A percentile compares a stretch with the other conserved stretches of the same genome.
Conservation (phyloP, 2,888 invertebrate species). For the Ichneumon xanthorius region DNA sequence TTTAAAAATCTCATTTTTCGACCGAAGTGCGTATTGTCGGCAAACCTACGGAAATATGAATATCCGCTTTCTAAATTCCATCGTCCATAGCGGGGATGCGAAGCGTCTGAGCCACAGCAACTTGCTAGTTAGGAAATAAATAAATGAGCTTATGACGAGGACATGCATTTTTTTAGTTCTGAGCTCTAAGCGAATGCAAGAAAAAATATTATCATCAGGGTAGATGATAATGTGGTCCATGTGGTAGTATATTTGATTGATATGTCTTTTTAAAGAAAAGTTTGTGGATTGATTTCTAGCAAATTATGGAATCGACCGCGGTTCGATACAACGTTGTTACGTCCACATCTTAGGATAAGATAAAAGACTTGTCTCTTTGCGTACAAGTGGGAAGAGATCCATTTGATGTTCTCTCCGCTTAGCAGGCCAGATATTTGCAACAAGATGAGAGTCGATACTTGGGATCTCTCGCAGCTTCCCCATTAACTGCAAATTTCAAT, state of each 20-base stretch:
- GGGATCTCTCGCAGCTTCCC: constrained; percentile 43
- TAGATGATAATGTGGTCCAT: neutral
- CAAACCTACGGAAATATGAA: no score
- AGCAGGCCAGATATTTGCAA: constrained; percentile 14
- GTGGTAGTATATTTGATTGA: neutral
- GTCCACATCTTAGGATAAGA: constrained; percentile 17
- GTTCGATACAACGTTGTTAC: constrained; percentile 34
- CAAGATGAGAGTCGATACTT: constrained; percentile 17
- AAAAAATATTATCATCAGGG: neutral
- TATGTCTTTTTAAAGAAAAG: neutral
- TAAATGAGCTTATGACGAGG: neutral
- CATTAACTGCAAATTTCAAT: constrained; percentile 64
- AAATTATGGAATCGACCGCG: constrained; percentile 21
- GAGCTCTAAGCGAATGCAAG: neutral
- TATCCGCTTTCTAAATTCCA: neutral
- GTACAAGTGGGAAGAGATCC: constrained; percentile 37
- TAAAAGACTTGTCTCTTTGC: constrained; percentile 52
- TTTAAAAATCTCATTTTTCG: no score
- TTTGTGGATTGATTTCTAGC: constrained; percentile 29
- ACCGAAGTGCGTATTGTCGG: no score
- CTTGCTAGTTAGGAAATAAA: neutral
- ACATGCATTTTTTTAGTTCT: neutral
- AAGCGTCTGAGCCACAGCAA: no score
- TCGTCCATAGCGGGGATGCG: neutral
- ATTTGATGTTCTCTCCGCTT: constrained; percentile 58